A percentile compares a stretch with the other conserved stretches of the same genome.
Evolutionary conservation across 2,888 invertebrate species (phyloP).

Genomic region (Phyllotreta cruciferae): DNA sequence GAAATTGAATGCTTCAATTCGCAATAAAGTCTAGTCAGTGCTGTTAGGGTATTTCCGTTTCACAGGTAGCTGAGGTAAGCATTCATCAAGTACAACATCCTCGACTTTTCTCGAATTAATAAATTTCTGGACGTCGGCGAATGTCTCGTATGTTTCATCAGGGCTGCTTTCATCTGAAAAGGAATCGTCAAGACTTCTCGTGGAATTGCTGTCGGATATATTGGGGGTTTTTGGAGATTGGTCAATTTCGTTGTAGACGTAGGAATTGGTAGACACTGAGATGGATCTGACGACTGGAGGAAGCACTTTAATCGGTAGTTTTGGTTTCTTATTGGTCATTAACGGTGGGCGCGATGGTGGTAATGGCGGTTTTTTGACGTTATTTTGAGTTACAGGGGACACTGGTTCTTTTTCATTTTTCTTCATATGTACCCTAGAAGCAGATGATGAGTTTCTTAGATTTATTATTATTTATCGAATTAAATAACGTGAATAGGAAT

Average conservation of each 20-base stretch:
- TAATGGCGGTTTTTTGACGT: slow-evolving; percentile 9
- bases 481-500: too few relatives aligned
- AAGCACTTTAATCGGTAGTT: slow-evolving; percentile 21
- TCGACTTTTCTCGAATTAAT: not conserved
- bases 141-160: slow-evolving; percentile 19
- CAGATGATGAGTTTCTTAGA: not conserved
- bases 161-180: slow-evolving; percentile 21
- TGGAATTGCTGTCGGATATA: slow-evolving; percentile 13
- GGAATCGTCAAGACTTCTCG: slow-evolving; percentile 19
- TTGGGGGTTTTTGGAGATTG: not conserved
- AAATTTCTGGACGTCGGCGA: not conserved
- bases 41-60: too few relatives aligned
- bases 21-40: too few relatives aligned
- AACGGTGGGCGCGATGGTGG: slow-evolving; percentile 6
- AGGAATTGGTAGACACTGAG: slow-evolving; percentile 10
- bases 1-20: too few relatives aligned
- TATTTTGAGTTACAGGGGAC: not conserved
- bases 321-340: slow-evolving; percentile 17
- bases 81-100: too few relatives aligned
- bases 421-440: not conserved
- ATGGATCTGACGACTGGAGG: slow-evolving; percentile 26
- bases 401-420: not conserved
- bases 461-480: too few relatives aligned
- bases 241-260: slow-evolving; percentile 18
- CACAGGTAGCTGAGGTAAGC: too few relatives aligned